phyloP scores from a whole-genome alignment of 1,140 invertebrate species.

The Scaptomyza graminum region DNA sequence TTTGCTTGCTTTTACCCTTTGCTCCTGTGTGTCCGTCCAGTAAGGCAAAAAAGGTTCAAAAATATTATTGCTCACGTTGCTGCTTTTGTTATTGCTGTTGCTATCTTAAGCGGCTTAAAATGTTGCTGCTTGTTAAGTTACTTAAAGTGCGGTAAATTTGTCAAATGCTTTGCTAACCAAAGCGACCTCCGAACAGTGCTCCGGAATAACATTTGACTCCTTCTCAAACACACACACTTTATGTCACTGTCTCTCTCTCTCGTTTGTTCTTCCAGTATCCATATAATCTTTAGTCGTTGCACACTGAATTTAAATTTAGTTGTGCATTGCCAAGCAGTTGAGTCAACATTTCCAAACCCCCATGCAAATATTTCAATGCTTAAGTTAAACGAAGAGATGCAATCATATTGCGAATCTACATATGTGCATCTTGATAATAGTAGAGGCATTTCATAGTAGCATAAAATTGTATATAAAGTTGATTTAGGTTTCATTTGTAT shows the following conservation, averaged over 20 bases:
- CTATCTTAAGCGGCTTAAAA: slow-evolving; percentile 46
- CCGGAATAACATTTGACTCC: slow-evolving; percentile 31
- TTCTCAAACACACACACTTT: neutral
- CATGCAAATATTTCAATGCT: slow-evolving; percentile 21
- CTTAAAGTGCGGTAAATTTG: slow-evolving; percentile 51
- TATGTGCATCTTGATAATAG: neutral
- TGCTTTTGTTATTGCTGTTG: slow-evolving; percentile 35
- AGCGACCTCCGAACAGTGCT: slow-evolving; percentile 10
- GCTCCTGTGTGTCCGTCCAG: neutral
- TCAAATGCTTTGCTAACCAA: slow-evolving; percentile 28
- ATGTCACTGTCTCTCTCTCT: neutral
- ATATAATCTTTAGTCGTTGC: neutral
- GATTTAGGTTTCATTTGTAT: too few species aligned
- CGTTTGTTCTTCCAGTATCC: too few species aligned
- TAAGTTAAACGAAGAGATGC: slow-evolving; percentile 1
- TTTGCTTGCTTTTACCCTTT: slow-evolving; percentile 15
- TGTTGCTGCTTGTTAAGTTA: slow-evolving; percentile 44
- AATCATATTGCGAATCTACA: slow-evolving; percentile 3
- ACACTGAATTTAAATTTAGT: slow-evolving; percentile 9
- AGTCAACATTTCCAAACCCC: slow-evolving; percentile 22
- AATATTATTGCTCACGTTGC: neutral
- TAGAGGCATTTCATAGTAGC: neutral
- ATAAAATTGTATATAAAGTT: too few species aligned
- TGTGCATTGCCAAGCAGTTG: neutral
- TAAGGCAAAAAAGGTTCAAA: slow-evolving; percentile 33